Evolutionary conservation across 2,888 invertebrate species (phyloP).

Genomic region (Scaptomyza flava): DNA sequence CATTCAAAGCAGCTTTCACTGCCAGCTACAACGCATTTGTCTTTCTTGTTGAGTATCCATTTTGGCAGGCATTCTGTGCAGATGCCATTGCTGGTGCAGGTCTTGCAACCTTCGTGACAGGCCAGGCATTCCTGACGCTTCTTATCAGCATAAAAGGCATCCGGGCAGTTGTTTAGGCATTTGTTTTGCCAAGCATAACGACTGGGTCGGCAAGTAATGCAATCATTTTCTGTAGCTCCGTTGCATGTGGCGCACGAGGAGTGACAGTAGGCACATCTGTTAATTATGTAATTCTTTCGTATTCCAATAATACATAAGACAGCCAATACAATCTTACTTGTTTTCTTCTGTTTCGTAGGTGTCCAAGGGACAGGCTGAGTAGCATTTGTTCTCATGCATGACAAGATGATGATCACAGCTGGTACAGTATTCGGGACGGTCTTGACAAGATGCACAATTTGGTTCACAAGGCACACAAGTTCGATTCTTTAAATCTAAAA

Average conservation of each 20-base stretch:
- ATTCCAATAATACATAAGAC: not conserved
- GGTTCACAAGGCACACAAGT: slow-evolving; percentile 94
- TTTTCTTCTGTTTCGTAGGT: slow-evolving; percentile 95
- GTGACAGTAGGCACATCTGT: slow-evolving; percentile 91
- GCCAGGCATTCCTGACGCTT: slow-evolving; percentile 91
- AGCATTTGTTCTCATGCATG: slow-evolving; percentile 92
- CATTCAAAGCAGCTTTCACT: slow-evolving; percentile 89
- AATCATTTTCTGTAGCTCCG: slow-evolving; percentile 91
- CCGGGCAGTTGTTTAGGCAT: slow-evolving; percentile 90
- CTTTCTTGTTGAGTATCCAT: slow-evolving; percentile 91
- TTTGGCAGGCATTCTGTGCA: slow-evolving; percentile 90
- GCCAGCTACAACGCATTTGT: slow-evolving; percentile 89
- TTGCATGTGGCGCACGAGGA: slow-evolving; percentile 92
- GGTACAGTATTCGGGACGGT: slow-evolving; percentile 92
- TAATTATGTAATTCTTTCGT: not conserved
- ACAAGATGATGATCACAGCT: slow-evolving; percentile 95
- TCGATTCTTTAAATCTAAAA: slow-evolving; percentile 88
- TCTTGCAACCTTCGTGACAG: slow-evolving; percentile 91
- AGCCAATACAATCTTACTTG: slow-evolving; percentile 83
- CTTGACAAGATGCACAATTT: slow-evolving; percentile 94
- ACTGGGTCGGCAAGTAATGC: slow-evolving; percentile 91
- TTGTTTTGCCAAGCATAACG: slow-evolving; percentile 89
- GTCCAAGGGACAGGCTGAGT: slow-evolving; percentile 92
- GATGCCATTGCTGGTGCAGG: slow-evolving; percentile 89
- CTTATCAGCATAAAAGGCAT: slow-evolving; percentile 90